A percentile compares a stretch with the other conserved stretches of the same genome.
Evolutionary conservation across 2,113 vertebrate species (phyloP).

Genomic region (Alaudala cheleensis): DNA sequence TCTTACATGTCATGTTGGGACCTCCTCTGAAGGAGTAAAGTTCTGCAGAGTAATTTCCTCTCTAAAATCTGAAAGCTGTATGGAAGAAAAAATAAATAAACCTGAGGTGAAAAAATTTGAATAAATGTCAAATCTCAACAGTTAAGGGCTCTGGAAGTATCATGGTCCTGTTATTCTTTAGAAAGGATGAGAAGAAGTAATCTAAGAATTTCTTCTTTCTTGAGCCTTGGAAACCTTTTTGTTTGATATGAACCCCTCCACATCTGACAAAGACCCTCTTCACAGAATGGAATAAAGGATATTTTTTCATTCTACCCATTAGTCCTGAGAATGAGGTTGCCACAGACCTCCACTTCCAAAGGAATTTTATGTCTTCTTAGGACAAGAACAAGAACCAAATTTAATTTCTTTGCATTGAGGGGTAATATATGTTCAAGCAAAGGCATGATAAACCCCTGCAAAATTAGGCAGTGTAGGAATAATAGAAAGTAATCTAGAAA

Average conservation of each 20-base stretch:
- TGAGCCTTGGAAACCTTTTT: not conserved
- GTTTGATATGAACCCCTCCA: not conserved
- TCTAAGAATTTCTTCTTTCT: not conserved
- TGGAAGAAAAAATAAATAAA: not conserved
- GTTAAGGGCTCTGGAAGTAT: not conserved
- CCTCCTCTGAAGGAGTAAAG: not conserved
- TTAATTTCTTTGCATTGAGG: not conserved
- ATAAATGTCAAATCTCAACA: not conserved
- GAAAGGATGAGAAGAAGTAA: not conserved
- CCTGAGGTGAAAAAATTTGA: not conserved
- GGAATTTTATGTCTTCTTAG: not conserved
- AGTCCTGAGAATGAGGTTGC: not conserved
- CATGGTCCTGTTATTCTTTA: not conserved
- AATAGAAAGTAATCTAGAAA: not conserved
- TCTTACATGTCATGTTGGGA: not conserved
- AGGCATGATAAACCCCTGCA: not conserved
- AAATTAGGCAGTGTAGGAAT: not conserved
- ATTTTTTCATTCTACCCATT: not conserved
- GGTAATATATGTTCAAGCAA: not conserved
- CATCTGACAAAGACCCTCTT: not conserved
- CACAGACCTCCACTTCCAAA: not conserved
- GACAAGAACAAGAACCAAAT: not conserved
- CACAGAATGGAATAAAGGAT: not conserved
- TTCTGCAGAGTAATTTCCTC: not conserved
- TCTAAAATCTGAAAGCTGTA: not conserved